Conservation (phyloP, 2,888 invertebrate species). For the Scelioninae gen. 1 region DNA sequence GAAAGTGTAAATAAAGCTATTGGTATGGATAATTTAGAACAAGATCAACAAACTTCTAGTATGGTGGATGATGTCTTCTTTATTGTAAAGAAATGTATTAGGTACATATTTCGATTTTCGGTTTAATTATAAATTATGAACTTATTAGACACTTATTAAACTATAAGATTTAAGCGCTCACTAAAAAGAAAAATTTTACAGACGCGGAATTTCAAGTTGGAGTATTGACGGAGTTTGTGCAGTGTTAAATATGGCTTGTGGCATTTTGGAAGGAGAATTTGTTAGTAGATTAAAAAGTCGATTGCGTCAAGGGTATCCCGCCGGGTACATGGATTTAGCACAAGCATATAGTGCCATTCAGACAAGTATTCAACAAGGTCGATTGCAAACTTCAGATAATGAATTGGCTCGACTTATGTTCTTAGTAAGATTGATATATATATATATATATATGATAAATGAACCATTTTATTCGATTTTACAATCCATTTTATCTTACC, state of each 20-base stretch:
- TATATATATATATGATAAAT: too few species aligned
- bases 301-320: slow-evolving; percentile 91
- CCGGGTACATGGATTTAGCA: slow-evolving; percentile 90
- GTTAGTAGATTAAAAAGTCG: slow-evolving; percentile 89
- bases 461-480: slow-evolving; percentile 11
- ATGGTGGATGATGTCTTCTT: slow-evolving; percentile 99
- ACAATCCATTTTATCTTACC: too few species aligned
- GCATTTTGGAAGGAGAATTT: slow-evolving; percentile 94
- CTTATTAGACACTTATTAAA: too few species aligned
- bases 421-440: slow-evolving; percentile 89
- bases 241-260: slow-evolving; percentile 96
- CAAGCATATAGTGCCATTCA: slow-evolving; percentile 94
- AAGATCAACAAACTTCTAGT: slow-evolving; percentile 92
- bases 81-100: slow-evolving; percentile 96
- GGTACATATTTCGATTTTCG: slow-evolving; percentile 84
- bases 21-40: slow-evolving; percentile 90
- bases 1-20: slow-evolving; percentile 97
- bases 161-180: too few species aligned
- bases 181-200: slow-evolving; percentile 78
- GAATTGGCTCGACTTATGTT: slow-evolving; percentile 92
- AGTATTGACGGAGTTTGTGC: slow-evolving; percentile 98
- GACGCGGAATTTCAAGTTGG: slow-evolving; percentile 94
- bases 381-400: slow-evolving; percentile 90
- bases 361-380: slow-evolving; percentile 91
- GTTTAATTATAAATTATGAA: too few species aligned